Base-by-base conservation (phyloP, 1,140 invertebrate genomes). In the Triops cancriformis region DNA sequence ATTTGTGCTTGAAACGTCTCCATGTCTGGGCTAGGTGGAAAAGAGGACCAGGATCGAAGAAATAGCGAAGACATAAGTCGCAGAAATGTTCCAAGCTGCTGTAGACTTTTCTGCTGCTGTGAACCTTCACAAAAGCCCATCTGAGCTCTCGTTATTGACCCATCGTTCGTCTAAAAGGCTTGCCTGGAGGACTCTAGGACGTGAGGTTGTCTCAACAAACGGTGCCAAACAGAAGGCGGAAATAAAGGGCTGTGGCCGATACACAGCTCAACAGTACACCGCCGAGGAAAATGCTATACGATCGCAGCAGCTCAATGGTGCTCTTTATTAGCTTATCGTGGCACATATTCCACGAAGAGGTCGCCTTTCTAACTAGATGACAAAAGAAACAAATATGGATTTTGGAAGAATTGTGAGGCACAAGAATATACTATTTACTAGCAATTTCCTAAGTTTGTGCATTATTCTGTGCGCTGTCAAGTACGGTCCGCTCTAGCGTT, bases 111-210 rank as follows among this genome's bases (percentile, higher is more conserved):
- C 51, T 64, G 51, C 51, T 64, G 18, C 51, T 64, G 5, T 64
- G 51, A 64, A 64, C 6, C 51, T 64, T 64, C 51, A n/a, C 51
- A 64, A 64, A 64, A 64, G 51, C n/a, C 51, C 51, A 64, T 64
- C 51, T 64, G 51, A 64, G 51, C 51, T 64, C 51, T 64, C 51
- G 51, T 64, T 64, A 64, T 64, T 64, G 51, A 64, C 51, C 51
- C 51, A 64, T 64, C 51, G 51, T 64, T 64, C 51, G 14, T 23
- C 23, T 64, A 18, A 64, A 64, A 64, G 51, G 51, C 51, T 64
- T 64, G 51, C 18, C 51, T 64, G 51, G 51, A 64, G 51, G 51
- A 64, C 10, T 23, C 51, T n/a, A 23, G 23, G 51, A 64, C 51
- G 23, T 64, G 51, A 23, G 51, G 51, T 64, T 64, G 18, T 64